phyloP scores from a whole-genome alignment of 2,888 invertebrate genomes.

The Drosophila algonquin region DNA sequence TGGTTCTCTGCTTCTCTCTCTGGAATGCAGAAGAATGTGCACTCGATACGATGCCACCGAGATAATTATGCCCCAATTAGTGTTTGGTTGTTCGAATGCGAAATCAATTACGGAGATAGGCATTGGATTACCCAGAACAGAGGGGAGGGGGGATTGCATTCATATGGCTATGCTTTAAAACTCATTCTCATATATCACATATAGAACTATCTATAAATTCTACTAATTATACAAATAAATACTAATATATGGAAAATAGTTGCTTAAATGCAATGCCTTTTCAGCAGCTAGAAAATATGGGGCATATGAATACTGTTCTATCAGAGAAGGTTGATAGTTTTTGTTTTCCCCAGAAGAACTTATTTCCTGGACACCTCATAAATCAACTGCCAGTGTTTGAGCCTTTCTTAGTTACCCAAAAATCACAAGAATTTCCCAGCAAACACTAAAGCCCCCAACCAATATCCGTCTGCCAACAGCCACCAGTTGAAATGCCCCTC shows the following conservation, averaged over 20 bases:
- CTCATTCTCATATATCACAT: not conserved
- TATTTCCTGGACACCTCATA: not conserved
- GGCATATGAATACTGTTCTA: not conserved
- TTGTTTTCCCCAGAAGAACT: too few relatives aligned
- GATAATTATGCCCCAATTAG: not conserved
- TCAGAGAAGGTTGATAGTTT: not conserved
- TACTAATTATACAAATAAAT: not conserved
- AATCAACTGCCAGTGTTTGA: not conserved
- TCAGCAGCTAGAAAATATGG: not conserved
- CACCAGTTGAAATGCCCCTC: constrained; percentile 6
- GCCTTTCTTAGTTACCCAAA: not conserved
- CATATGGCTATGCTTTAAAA: too few relatives aligned
- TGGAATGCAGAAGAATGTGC: not conserved
- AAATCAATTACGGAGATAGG: too few relatives aligned
- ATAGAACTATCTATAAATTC: not conserved
- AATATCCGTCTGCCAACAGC: not conserved
- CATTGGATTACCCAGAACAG: too few relatives aligned
- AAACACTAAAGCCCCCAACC: not conserved
- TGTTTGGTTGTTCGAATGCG: not conserved
- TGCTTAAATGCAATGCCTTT: not conserved
- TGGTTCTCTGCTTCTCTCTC: constrained; percentile 1
- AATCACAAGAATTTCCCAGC: not conserved
- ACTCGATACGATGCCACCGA: not conserved
- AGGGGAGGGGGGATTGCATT: too few relatives aligned
- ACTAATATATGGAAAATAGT: not conserved